Evolutionary conservation across 2,113 vertebrate genomes (phyloP), one percentile per base, ranked within the genome.

Genomic region (Labrus mixtus): DNA sequence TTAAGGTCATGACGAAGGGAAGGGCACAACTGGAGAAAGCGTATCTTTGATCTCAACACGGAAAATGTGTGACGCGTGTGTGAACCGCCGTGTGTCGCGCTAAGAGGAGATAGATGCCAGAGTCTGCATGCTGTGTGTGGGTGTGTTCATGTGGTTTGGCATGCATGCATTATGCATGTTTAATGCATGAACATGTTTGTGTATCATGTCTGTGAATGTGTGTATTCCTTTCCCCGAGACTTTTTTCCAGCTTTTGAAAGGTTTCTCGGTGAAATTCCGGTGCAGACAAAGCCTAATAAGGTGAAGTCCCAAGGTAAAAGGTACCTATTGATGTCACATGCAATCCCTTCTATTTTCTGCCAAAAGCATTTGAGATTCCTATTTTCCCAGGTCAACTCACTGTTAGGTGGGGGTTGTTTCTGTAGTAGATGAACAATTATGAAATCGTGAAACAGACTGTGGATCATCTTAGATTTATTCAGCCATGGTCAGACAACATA

Each of bases 1-100:
- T 91, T 92, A 88, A 92, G 90, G 90, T 92, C 91, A 90, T 78
- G 84, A 83, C 86, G 74, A 91, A 89, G 70, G 83, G 87, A 87
- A 87, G 82, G 78, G 84, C 82, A 90, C 89, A 83, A 93, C 88
- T 90, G 79, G 90, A 91, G 88, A 90, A 68, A 54, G 79, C 43
- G 36, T 68, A 82, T 86, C 82, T 91, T 88, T 92, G 88, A 93
- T 87, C 84, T 81, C 68, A 73, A 87, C 72, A 84, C 78, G 72
- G 50, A 58, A 60, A 78, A 69, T 71, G 69, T 75, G 80, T 53
- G 50, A 74, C 45, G 59, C n/a, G n/a, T n/a, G 71, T 68, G 59
- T 72, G 78, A 81, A 85, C 61, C 17, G 20, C 48, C 10, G 37
- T 76, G 68, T 45, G 58, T 25, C 0, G 46, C 36, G 41, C 57